phyloP scores from a whole-genome alignment of 2,113 vertebrate genomes.

The Elephantulus edwardii region DNA sequence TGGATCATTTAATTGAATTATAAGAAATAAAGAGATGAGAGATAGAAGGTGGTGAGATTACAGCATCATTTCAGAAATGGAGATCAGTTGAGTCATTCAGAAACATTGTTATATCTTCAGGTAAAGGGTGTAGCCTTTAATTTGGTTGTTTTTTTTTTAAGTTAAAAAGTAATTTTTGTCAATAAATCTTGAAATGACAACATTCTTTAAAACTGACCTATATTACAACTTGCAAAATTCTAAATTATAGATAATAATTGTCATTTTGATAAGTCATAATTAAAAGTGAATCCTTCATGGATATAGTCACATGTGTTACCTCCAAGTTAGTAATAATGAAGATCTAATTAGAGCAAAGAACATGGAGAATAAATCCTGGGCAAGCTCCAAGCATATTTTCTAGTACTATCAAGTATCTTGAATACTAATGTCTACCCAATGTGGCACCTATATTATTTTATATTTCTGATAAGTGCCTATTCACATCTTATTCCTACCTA shows the following conservation, averaged over 20 bases:
- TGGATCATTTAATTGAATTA: not conserved
- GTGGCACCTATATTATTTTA: not conserved
- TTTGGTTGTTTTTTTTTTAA: not conserved
- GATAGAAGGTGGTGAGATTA: not conserved
- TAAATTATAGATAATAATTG: accelerated
- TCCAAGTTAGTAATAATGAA: not conserved
- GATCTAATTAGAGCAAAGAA: not conserved
- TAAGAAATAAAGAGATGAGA: not conserved
- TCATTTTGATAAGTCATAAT: not conserved
- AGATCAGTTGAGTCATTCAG: accelerated
- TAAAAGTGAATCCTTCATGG: not conserved
- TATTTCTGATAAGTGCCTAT: not conserved
- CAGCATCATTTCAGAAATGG: not conserved
- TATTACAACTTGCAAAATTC: not conserved
- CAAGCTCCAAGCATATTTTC: not conserved
- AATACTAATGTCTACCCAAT: not conserved
- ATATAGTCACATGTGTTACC: not conserved
- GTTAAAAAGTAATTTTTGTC: not conserved
- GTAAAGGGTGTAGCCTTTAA: no score
- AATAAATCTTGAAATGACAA: not conserved
- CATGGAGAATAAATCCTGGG: not conserved
- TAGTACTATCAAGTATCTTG: not conserved
- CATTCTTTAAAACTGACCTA: not conserved
- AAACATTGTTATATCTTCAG: not conserved
- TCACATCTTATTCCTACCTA: not conserved